A percentile compares a stretch with the other conserved stretches of the same genome.
phyloP scores from a whole-genome alignment of 2,888 invertebrate species.

The Ctenicera cuprea region DNA sequence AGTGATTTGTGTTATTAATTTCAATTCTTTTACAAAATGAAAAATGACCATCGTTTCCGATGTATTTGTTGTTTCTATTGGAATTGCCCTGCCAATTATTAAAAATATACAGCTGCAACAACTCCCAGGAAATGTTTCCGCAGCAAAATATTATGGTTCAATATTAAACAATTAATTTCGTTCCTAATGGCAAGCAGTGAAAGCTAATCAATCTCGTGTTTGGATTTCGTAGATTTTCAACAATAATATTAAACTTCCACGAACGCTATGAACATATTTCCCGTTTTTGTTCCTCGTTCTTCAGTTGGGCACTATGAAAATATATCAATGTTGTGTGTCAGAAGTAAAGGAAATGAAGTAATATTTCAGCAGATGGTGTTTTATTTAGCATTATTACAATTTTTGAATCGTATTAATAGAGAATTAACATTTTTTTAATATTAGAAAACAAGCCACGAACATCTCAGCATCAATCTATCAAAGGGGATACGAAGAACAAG shows the following conservation, averaged over 20 bases:
- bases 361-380: too few relatives aligned
- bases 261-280: constrained; percentile 2
- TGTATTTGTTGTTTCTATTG: constrained; percentile 44
- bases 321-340: too few relatives aligned
- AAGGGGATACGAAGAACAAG: too few relatives aligned
- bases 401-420: too few relatives aligned
- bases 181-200: constrained; percentile 19
- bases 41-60: constrained; percentile 38
- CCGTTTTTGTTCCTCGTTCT: background rate
- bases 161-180: constrained; percentile 46
- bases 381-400: too few relatives aligned
- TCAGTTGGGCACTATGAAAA: too few relatives aligned
- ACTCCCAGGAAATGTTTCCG: constrained; percentile 13
- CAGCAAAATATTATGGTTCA: constrained; percentile 26
- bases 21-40: constrained; percentile 44
- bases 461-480: too few relatives aligned
- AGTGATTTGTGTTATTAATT: constrained; percentile 51
- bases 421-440: too few relatives aligned
- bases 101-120: constrained; percentile 33
- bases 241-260: background rate
- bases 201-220: constrained; percentile 30
- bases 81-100: constrained; percentile 39
- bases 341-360: too few relatives aligned
- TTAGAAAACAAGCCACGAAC: too few relatives aligned
- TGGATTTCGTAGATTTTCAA: constrained; percentile 5